Evolutionary conservation across 2,888 invertebrate species (phyloP), one percentile per base, ranked within the genome.

Genomic region (Limnephilus lunatus): DNA sequence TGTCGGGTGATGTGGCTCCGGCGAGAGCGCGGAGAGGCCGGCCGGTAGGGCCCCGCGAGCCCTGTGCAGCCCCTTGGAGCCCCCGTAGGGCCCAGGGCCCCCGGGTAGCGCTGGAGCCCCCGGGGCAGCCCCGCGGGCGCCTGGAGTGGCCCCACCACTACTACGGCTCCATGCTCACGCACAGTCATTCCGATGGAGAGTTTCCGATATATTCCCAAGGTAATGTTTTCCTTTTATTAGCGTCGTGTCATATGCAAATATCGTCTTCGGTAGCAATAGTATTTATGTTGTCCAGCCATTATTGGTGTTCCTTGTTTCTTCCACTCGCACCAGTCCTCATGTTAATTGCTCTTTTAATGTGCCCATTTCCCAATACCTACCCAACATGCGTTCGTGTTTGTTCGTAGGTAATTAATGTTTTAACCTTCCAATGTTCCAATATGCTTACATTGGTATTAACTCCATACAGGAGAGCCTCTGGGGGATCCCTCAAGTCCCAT

Each of bases 171-270:
- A 98, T 98, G 97, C 96, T 98, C 95, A 98, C 98, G 94, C 98
- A 98, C 96, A 98, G 98, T 95, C 97, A 98, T 96, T 98, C 98
- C 95, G 98, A 98, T 95, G 98, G 98, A 95, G 98, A 98, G 96
- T 98, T 98, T 96, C 98, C 98, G 94, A 97, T 98, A 95, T 98
- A 98, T 95, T 96, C 97, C 94, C 97, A 97, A 97, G 98, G 98
- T 98, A 68, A 68, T 25, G 68, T 25, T n/a, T n/a, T 68, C 68
- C 5, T 25, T 68, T 68, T 68, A n/a, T 68, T 68, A 25, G n/a
- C 25, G 68, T 68, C 25, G 9, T n/a, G 68, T 53, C 19, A 19
- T 1, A 19, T 25, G 0, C 48, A 14, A 48, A 15, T 15, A 15
- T 3, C 25, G 25, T n/a, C 25, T 68, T 68, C 25, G 7, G 68